These are phyloP conservation scores for Oophaga pumilio DNA, from an alignment of 2,113 vertebrate species.

Conservation along the genomic window DNA sequence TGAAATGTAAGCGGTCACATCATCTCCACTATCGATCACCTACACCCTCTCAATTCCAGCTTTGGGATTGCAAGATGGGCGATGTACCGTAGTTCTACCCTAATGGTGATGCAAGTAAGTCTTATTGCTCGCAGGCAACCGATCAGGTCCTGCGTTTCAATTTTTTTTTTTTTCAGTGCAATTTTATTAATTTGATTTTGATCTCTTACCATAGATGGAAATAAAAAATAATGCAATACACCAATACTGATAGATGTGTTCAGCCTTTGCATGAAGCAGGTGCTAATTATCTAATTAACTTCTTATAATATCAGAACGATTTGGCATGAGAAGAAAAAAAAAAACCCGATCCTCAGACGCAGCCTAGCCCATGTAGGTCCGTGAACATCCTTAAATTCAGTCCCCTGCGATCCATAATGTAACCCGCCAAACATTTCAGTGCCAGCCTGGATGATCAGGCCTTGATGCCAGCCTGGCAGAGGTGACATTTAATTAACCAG, in stretches of 20 bases:
- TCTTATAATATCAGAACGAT: not conserved
- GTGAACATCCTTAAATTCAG: not conserved
- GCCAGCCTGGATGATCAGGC: not conserved
- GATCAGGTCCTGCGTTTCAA: not conserved
- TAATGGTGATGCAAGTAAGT: not conserved
- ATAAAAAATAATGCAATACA: not conserved
- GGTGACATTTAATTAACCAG: not conserved
- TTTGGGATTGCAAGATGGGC: not conserved
- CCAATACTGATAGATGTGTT: conserved; percentile 12
- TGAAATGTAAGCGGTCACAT: too few relatives aligned
- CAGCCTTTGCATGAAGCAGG: not conserved
- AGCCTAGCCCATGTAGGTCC: not conserved
- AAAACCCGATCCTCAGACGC: not conserved
- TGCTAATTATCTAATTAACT: not conserved
- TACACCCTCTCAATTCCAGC: not conserved
- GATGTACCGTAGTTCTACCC: not conserved
- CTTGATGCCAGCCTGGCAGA: not conserved
- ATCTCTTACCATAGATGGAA: not conserved
- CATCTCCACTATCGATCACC: not conserved
- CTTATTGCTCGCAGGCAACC: not conserved
- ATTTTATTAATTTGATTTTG: not conserved
- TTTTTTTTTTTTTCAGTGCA: not conserved
- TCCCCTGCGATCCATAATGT: not conserved
- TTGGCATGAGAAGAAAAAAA: conserved; percentile 6
- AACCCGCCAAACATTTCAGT: not conserved